Conservation (phyloP, 2,797 vertebrate genomes). For the Coreius guichenoti region DNA sequence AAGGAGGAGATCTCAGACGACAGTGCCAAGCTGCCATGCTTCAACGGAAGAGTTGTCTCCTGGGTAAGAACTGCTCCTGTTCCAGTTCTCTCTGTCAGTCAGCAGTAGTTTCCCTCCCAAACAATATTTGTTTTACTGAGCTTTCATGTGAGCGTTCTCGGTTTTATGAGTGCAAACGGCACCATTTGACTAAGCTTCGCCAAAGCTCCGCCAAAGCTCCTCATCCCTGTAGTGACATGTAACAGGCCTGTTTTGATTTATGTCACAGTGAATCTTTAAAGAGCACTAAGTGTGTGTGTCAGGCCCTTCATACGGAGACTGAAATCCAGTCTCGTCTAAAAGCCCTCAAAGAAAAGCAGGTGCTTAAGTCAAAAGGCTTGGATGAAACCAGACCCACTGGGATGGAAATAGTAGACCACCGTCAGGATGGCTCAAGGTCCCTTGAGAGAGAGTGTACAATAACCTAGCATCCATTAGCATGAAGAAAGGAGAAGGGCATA, state of each 20-base stretch:
- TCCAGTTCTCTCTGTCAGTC: constrained; percentile 10
- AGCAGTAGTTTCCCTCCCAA: not conserved
- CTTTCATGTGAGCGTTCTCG: not conserved
- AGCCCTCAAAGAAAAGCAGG: constrained; percentile 48
- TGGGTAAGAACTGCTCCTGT: constrained; percentile 80
- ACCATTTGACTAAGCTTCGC: not conserved
- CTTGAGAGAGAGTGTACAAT: constrained; percentile 48
- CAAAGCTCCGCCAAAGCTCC: not conserved
- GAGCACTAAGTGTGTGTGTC: constrained; percentile 38
- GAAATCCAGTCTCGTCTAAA: constrained; percentile 51
- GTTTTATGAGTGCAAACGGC: not conserved
- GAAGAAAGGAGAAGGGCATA: constrained; percentile 35
- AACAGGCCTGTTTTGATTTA: constrained; percentile 38
- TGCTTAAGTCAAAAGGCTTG: constrained; percentile 56
- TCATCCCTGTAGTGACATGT: not conserved
- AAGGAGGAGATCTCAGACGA: constrained; percentile 88
- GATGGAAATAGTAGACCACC: constrained; percentile 54
- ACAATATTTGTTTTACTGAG: not conserved
- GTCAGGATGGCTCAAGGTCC: constrained; percentile 51
- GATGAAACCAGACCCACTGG: constrained; percentile 51
- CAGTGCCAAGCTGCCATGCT: constrained; percentile 88
- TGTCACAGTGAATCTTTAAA: constrained; percentile 41
- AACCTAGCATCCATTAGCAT: constrained; percentile 48
- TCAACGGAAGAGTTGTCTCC: constrained; percentile 92
- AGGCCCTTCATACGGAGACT: constrained; percentile 43